Evolutionary conservation across 2,888 invertebrate species (phyloP).

Genomic region (Pachliopta kotzebuea): DNA sequence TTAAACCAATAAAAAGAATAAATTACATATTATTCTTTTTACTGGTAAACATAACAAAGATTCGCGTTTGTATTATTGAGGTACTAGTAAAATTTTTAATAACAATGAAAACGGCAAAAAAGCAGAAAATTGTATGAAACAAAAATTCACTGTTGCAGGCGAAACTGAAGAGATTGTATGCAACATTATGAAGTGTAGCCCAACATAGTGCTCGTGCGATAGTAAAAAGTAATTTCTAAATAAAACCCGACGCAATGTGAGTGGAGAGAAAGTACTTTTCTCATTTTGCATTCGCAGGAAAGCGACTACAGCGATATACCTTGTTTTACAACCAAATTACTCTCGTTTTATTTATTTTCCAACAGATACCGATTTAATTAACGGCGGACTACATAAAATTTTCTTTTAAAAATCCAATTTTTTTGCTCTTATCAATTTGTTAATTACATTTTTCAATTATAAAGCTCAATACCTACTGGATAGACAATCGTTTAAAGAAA

Average conservation of each 20-base stretch:
- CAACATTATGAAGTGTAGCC: slow-evolving; percentile 5
- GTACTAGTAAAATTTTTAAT: background rate
- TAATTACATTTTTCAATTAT: too few relatives aligned
- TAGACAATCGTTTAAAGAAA: too few relatives aligned
- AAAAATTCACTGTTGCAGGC: slow-evolving; percentile 3
- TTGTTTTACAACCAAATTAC: slow-evolving; percentile 5
- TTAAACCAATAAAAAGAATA: background rate
- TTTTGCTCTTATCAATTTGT: too few relatives aligned
- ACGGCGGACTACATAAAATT: background rate
- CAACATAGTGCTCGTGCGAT: slow-evolving; percentile 4
- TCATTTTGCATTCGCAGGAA: background rate
- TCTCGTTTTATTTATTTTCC: slow-evolving; percentile 1
- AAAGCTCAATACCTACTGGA: too few relatives aligned
- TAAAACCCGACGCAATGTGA: slow-evolving; percentile 1
- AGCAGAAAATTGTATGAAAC: slow-evolving; percentile 2
- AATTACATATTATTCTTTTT: too few relatives aligned
- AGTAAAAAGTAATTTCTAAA: slow-evolving; percentile 7
- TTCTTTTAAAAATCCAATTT: background rate
- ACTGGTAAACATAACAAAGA: background rate
- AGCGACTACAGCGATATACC: background rate
- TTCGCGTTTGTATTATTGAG: background rate
- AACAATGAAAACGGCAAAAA: background rate
- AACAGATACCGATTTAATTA: slow-evolving; percentile 4
- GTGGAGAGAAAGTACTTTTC: background rate
- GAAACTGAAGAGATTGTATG: slow-evolving; percentile 5